These are phyloP conservation scores for Cancer borealis DNA, from an alignment of 2,888 invertebrate genomes.

Conservation along the genomic window DNA sequence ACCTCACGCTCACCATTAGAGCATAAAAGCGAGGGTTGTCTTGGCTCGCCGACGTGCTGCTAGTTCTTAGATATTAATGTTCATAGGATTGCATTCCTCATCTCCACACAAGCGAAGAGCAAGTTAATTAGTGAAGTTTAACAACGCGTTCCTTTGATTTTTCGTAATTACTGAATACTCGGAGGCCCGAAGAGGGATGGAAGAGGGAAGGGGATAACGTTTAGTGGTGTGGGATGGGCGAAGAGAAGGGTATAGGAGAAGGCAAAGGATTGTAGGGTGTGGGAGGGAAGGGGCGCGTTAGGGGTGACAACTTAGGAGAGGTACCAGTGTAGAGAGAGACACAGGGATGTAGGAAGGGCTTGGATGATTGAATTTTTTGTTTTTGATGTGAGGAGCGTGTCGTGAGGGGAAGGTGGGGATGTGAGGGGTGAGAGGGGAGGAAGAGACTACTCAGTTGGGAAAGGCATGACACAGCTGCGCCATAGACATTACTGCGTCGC, in stretches of 20 bases:
- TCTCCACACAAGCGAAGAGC: neutral
- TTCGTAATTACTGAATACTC: neutral
- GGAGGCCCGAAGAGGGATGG: neutral
- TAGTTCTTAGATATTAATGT: neutral
- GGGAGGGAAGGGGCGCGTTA: neutral
- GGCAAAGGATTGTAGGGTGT: neutral
- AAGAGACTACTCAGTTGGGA: neutral
- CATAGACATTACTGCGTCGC: conserved; percentile 45
- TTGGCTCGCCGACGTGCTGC: neutral
- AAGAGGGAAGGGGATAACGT: neutral
- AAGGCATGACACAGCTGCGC: conserved; percentile 38
- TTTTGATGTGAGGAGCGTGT: neutral
- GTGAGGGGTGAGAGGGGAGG: neutral
- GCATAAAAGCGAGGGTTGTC: neutral
- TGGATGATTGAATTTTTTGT: neutral
- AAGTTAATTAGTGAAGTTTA: neutral
- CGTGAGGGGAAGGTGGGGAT: neutral
- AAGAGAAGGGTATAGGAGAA: neutral
- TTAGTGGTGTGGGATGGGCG: neutral
- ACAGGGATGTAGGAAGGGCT: neutral
- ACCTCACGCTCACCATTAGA: neutral
- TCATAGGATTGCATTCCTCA: neutral
- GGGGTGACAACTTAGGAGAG: neutral
- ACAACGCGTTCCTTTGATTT: neutral
- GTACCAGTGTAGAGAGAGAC: neutral